Conservation (phyloP, 2,888 invertebrate species). For the Conchocele bisecta region DNA sequence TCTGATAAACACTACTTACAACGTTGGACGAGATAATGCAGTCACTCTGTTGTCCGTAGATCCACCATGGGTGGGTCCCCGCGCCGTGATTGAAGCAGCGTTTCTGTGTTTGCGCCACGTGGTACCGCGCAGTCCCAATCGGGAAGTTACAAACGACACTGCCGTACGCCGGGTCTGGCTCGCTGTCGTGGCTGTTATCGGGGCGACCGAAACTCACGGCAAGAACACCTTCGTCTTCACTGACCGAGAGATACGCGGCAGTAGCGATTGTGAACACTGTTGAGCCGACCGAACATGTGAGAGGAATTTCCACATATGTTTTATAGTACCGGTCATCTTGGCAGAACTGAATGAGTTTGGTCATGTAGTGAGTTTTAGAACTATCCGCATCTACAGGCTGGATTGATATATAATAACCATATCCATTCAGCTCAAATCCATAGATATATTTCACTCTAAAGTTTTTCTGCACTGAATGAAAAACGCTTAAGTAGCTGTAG, state of each 20-base stretch:
- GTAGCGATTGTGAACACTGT: constrained; percentile 55
- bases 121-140: constrained; percentile 24
- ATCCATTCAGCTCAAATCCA: constrained; percentile 54
- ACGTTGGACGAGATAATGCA: not conserved
- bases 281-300: constrained; percentile 61
- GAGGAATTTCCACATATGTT: constrained; percentile 80
- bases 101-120: constrained; percentile 31
- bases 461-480: constrained; percentile 9
- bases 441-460: constrained; percentile 46
- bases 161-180: constrained; percentile 23
- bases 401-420: constrained; percentile 51
- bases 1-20: no score
- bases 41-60: constrained; percentile 20
- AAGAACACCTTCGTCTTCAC: constrained; percentile 19
- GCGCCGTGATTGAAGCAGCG: constrained; percentile 44
- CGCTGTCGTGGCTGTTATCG: not conserved
- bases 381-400: constrained; percentile 40
- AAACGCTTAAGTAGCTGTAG: constrained; percentile 31
- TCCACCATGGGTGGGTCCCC: constrained; percentile 54
- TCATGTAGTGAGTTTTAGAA: constrained; percentile 58
- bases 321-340: constrained; percentile 70
- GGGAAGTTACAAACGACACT: constrained; percentile 54
- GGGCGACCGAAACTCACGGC: constrained; percentile 48
- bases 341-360: constrained; percentile 79
- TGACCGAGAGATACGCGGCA: constrained; percentile 41